phyloP scores from a whole-genome alignment of 1,140 invertebrate genomes.

The Manduca sexta region DNA sequence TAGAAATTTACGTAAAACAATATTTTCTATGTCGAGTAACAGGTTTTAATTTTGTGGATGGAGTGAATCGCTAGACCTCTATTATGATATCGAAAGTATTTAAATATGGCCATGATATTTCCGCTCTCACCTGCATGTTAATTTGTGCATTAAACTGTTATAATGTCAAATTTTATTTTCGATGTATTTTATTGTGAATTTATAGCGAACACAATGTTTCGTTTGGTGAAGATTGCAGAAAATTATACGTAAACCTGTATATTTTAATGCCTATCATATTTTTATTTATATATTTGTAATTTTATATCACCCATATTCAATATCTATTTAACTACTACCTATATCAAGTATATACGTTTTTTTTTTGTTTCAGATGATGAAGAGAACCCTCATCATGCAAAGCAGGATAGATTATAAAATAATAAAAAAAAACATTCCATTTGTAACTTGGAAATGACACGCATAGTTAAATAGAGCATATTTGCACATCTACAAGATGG shows the following conservation, averaged over 20 bases:
- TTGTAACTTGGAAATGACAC: conserved; percentile 28
- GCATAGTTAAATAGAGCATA: conserved; percentile 7
- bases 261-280: conserved; percentile 3
- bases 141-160: conserved; percentile 1
- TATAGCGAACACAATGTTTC: neutral
- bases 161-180: neutral
- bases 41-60: neutral
- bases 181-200: neutral
- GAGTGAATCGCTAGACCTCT: neutral
- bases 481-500: conserved; percentile 31
- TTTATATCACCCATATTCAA: no score
- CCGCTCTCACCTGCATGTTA: conserved; percentile 11
- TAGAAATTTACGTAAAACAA: neutral
- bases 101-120: conserved; percentile 13
- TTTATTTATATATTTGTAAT: neutral
- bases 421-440: conserved; percentile 22
- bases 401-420: conserved; percentile 8
- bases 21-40: neutral
- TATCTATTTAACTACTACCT: no score
- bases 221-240: no score
- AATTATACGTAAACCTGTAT: conserved; percentile 1
- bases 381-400: neutral
- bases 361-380: conserved; percentile 17
- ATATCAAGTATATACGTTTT: no score
- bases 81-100: conserved; percentile 29